These are phyloP conservation scores for Silvanus unidentatus DNA, from an alignment of 2,888 invertebrate genomes.

Conservation along the genomic window DNA sequence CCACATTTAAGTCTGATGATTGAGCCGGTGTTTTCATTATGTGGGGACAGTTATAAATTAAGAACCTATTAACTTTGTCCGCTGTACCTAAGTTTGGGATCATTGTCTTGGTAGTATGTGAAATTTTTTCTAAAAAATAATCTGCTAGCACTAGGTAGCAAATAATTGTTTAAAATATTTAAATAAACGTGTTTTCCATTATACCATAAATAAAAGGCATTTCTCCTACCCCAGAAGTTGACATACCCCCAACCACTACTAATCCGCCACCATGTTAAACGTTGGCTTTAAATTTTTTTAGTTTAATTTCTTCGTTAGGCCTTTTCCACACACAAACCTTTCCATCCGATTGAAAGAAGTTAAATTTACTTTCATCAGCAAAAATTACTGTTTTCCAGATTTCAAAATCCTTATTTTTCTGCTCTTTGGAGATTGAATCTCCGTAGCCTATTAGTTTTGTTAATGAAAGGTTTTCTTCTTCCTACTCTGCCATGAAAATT, in stretches of 20 bases:
- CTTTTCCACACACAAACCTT: slow-evolving; percentile 17
- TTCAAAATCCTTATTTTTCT: neutral
- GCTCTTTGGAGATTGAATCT: neutral
- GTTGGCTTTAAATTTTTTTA: slow-evolving; percentile 18
- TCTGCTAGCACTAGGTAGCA: neutral
- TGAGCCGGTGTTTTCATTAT: no score
- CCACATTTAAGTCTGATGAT: no score
- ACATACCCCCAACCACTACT: slow-evolving; percentile 26
- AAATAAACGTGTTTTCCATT: slow-evolving; percentile 17
- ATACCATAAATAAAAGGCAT: slow-evolving; percentile 15
- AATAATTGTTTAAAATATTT: slow-evolving; percentile 1
- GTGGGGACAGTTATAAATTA: no score
- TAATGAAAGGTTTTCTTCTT: neutral
- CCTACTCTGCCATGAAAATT: neutral
- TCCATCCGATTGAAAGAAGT: slow-evolving; percentile 5
- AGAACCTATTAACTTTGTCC: no score
- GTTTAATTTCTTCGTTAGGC: slow-evolving; percentile 16
- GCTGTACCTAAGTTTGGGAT: neutral
- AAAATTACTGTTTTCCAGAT: neutral
- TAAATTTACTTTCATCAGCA: neutral
- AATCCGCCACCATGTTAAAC: slow-evolving; percentile 27
- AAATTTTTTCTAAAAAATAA: neutral
- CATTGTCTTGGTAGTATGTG: neutral
- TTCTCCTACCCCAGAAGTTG: slow-evolving; percentile 19
- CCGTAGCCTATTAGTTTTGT: neutral